A percentile compares a stretch with the other conserved stretches of the same genome.
Evolutionary conservation across 2,113 vertebrate genomes (phyloP).

Genomic region (Apeltes quadracus): DNA sequence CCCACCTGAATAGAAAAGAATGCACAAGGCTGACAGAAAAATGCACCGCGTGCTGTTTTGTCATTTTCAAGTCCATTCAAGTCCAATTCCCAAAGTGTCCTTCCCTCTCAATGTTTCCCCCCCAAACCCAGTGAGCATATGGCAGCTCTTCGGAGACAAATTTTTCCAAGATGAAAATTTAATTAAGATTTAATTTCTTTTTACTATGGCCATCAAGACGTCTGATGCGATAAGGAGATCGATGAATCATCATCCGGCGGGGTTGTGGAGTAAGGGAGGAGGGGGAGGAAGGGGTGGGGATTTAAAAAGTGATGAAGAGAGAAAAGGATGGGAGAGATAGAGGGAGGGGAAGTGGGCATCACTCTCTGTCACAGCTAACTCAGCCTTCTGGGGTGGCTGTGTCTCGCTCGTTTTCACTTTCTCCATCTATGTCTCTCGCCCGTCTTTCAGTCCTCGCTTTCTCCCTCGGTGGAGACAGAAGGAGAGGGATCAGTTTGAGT

Average conservation of each 20-base stretch:
- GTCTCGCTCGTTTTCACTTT: slow-evolving; percentile 40
- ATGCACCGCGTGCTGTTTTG: slow-evolving; percentile 53
- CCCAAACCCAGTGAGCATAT: slow-evolving; percentile 64
- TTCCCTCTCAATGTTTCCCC: slow-evolving; percentile 20
- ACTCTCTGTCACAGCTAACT: slow-evolving; percentile 69
- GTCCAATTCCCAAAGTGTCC: slow-evolving; percentile 36
- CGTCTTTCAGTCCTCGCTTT: slow-evolving; percentile 50
- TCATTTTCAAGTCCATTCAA: slow-evolving; percentile 58
- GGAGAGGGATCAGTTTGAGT: slow-evolving; percentile 79
- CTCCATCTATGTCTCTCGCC: slow-evolving; percentile 36
- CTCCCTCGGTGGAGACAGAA: slow-evolving; percentile 61
- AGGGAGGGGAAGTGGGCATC: slow-evolving; percentile 67
- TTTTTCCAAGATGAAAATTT: slow-evolving; percentile 73
- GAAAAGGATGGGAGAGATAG: slow-evolving; percentile 52
- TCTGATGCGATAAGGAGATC: slow-evolving; percentile 66
- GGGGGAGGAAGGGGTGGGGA: neutral
- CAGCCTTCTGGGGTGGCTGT: slow-evolving; percentile 61
- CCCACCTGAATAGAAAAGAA: slow-evolving; percentile 63
- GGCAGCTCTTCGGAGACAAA: slow-evolving; percentile 66
- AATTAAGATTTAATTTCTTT: slow-evolving; percentile 79
- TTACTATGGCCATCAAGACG: slow-evolving; percentile 72
- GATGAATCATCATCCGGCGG: slow-evolving; percentile 69
- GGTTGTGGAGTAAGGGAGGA: neutral
- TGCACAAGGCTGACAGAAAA: slow-evolving; percentile 56
- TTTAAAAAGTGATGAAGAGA: slow-evolving; percentile 63